Base-by-base conservation (phyloP, 37 sponge, comb jelly and placozoan species). In the Chondrosia reniformis region DNA sequence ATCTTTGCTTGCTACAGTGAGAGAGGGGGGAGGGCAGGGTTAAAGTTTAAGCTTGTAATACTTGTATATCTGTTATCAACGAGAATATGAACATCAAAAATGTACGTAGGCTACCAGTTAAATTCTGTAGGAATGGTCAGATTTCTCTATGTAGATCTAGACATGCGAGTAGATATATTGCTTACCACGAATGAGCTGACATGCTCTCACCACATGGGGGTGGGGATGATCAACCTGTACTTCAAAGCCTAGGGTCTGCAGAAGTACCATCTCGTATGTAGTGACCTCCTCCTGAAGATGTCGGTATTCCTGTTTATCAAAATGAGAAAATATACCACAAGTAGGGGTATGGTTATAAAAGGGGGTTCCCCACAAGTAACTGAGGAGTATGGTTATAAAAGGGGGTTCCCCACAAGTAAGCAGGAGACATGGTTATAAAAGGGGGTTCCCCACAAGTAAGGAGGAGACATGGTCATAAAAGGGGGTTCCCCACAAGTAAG, bases 181-280 rank as follows among this genome's bases (percentile, higher is more conserved):
- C 82, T 69, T 33, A 95, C 96, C 92, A 85, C 88, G 81, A 13
- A 97, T 75, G 13, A 94, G 79, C 43, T 94, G 88, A 1, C 78
- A 88, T 57, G 90, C 81, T 45, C 82, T 86, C 44, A 94, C 92
- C 41, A 97, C 95, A 66, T 94, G 88, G 55, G 86, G 88, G 77
- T 97, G 98, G 33, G 98, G 94, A 49, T 97, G 98, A 36, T 92
- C 84, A 42, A 97, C 85, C 13, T 82, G 61, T 25, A 97, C 90
- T 40, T 97, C 98, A 75, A 97, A 97, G 1, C 98, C 97, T 7
- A 96, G 82, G 2, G 97, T 96, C 79, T 93, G 76, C 49, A 96
- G 77, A 0, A 96, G 73, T 31, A 93, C 44, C 25, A 90, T 76
- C 64, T 96, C 97, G 41, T 93, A 81, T 31, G 73, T 61, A 21